Conservation (phyloP, 2,888 invertebrate genomes). For the Plusia festucae region DNA sequence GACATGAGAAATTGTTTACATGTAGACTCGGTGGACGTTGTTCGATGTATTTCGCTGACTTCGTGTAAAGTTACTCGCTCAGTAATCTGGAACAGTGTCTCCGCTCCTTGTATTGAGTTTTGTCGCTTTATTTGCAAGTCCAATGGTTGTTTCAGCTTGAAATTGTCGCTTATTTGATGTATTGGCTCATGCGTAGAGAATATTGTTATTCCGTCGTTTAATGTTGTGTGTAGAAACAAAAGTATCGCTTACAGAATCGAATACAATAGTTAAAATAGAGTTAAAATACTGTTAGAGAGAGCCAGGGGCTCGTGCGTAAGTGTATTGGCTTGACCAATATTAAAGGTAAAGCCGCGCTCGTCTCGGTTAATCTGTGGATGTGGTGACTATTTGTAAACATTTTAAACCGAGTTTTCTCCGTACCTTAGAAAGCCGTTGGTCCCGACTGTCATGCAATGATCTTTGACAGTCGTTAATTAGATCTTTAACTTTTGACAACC, state of each 20-base stretch:
- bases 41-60: slow-evolving; percentile 73
- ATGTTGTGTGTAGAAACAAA: slow-evolving; percentile 11
- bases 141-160: slow-evolving; percentile 58
- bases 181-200: slow-evolving; percentile 24
- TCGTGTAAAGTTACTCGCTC: slow-evolving; percentile 66
- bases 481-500: too few species aligned
- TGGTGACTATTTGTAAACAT: too few species aligned
- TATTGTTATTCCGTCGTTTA: slow-evolving; percentile 16
- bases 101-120: slow-evolving; percentile 70
- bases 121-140: slow-evolving; percentile 67
- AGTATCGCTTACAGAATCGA: not conserved
- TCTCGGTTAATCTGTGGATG: too few species aligned
- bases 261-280: not conserved
- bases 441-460: too few species aligned
- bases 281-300: too few species aligned
- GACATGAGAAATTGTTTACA: slow-evolving; percentile 78
- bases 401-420: too few species aligned
- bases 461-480: too few species aligned
- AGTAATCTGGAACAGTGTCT: slow-evolving; percentile 65
- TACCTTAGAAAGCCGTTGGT: too few species aligned
- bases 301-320: too few species aligned
- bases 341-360: too few species aligned
- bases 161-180: slow-evolving; percentile 53
- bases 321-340: too few species aligned
- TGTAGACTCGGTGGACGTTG: slow-evolving; percentile 69